phyloP scores from a whole-genome alignment of 2,113 vertebrate genomes.

The Vimba vimba region DNA sequence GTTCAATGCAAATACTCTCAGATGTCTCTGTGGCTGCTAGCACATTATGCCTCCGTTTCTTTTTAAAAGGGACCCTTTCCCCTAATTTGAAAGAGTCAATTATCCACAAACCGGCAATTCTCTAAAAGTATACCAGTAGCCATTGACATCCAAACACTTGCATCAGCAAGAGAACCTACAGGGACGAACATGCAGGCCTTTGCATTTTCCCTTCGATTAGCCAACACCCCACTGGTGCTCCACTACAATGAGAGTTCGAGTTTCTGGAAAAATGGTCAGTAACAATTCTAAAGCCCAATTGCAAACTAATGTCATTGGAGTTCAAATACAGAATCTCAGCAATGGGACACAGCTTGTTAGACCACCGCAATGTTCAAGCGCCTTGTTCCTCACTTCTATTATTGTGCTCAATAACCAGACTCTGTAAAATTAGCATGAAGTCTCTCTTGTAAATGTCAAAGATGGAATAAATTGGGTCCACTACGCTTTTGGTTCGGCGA shows the following conservation, averaged over 20 bases:
- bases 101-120: conserved; percentile 1
- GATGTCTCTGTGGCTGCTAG: background rate
- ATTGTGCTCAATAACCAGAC: conserved; percentile 11
- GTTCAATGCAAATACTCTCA: background rate
- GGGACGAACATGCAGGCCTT: background rate
- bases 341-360: conserved; percentile 23
- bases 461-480: conserved; percentile 34
- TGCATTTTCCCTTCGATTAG: conserved; percentile 20
- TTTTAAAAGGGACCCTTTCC: background rate
- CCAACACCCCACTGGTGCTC: background rate
- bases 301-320: conserved; percentile 4
- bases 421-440: conserved; percentile 20
- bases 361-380: background rate
- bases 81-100: background rate
- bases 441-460: conserved; percentile 37
- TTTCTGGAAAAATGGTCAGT: background rate
- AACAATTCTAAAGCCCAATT: background rate
- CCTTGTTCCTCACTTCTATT: background rate
- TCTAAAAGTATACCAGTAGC: background rate
- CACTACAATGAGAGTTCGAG: background rate
- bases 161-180: conserved; percentile 21
- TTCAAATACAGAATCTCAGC: background rate
- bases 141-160: background rate
- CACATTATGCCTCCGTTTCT: background rate
- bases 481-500: background rate